Evolutionary conservation across 2,888 invertebrate species (phyloP).

Genomic region (Megaustenia siamemsis): DNA sequence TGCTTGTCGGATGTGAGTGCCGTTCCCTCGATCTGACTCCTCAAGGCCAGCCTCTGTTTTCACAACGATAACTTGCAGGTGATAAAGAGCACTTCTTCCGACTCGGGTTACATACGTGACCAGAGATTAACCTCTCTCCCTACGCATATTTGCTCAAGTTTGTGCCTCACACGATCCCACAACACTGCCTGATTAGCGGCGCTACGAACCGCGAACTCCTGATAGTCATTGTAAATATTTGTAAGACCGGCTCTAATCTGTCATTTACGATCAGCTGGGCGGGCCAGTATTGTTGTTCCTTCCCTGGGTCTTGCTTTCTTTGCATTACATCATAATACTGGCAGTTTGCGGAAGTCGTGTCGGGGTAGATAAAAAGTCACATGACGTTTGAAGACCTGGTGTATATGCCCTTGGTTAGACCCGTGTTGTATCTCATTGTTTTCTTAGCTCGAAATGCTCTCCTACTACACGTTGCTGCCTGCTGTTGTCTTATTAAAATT

Average conservation of each 20-base stretch:
- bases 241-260: not conserved
- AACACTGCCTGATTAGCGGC: conserved; percentile 6
- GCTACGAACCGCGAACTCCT: not conserved
- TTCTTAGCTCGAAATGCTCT: too few species aligned
- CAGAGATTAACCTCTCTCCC: conserved; percentile 16
- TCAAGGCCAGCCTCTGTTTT: conserved; percentile 28
- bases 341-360: not conserved
- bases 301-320: not conserved
- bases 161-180: not conserved
- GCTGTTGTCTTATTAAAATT: too few species aligned
- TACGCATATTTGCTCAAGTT: conserved; percentile 35
- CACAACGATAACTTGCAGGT: conserved; percentile 11
- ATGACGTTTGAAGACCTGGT: too few species aligned
- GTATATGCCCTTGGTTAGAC: too few species aligned
- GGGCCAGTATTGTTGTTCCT: conserved; percentile 16
- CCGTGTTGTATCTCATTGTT: too few species aligned
- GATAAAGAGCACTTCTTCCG: conserved; percentile 22
- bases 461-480: too few species aligned
- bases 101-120: conserved; percentile 11
- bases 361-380: not conserved
- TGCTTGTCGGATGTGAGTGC: not conserved
- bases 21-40: not conserved
- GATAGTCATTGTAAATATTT: conserved; percentile 26
- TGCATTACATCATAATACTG: not conserved
- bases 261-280: not conserved